These are phyloP conservation scores for Clarias macrocephalus DNA, from an alignment of 2,113 vertebrate genomes.

Conservation along the genomic window DNA sequence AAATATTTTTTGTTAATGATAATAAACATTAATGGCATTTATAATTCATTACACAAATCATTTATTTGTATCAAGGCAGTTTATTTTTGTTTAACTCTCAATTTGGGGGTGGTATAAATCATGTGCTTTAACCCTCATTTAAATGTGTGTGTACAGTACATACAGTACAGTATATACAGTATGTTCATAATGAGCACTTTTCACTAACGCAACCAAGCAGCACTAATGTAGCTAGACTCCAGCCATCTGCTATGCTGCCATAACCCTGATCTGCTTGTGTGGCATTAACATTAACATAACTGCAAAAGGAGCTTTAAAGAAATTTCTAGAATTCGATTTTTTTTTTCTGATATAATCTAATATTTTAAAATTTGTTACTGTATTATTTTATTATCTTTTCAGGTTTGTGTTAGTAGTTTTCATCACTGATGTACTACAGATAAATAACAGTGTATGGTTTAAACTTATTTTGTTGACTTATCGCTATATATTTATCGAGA, in stretches of 20 bases:
- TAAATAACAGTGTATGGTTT: not conserved
- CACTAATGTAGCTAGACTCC: slow-evolving; percentile 38
- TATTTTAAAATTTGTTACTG: not conserved
- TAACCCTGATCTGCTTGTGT: slow-evolving; percentile 61
- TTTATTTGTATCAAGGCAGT: slow-evolving; percentile 8
- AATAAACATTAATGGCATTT: not conserved
- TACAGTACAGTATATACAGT: not conserved
- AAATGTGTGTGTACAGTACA: not conserved
- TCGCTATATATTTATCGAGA: not conserved
- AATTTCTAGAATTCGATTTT: not conserved
- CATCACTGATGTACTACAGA: not conserved
- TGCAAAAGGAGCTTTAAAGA: slow-evolving; percentile 9
- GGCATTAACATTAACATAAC: slow-evolving; percentile 39
- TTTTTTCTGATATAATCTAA: not conserved
- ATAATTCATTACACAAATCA: not conserved
- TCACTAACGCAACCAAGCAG: slow-evolving; percentile 61
- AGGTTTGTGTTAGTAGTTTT: not conserved
- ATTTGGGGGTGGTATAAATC: slow-evolving; percentile 32
- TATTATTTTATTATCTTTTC: not conserved
- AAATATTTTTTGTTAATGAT: not conserved
- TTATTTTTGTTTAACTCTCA: slow-evolving; percentile 2
- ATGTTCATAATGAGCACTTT: slow-evolving; percentile 53
- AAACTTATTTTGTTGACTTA: not conserved
- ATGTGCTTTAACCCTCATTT: slow-evolving; percentile 16
- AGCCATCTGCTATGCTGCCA: slow-evolving; percentile 49